Evolutionary conservation across 53 echinoderm and acorn worm genomes (phyloP).

Genomic region (Luidia sarsii): DNA sequence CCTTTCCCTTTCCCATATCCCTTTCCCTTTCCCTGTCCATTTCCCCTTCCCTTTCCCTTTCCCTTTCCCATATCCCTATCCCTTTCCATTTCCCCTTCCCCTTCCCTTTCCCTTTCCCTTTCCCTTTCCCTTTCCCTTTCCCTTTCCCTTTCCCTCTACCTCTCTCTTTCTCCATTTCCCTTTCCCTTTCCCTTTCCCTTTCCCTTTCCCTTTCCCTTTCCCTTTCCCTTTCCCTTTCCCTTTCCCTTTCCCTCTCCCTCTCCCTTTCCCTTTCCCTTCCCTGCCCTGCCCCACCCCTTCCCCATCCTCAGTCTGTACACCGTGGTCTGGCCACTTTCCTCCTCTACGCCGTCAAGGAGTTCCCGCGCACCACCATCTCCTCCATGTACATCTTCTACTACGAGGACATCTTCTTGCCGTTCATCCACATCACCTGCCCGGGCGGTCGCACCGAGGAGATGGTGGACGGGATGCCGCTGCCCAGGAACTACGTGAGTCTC

Average conservation of each 20-base stretch:
- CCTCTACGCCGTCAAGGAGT: constrained; percentile 81
- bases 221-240: too few relatives aligned
- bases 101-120: too few relatives aligned
- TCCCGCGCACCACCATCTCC: constrained; percentile 86
- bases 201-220: too few relatives aligned
- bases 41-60: too few relatives aligned
- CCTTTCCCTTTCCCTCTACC: too few relatives aligned
- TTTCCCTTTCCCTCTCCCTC: background rate
- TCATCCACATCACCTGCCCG: constrained; percentile 86
- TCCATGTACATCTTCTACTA: constrained; percentile 93
- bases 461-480: constrained; percentile 9
- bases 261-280: background rate
- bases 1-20: too few relatives aligned
- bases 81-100: too few relatives aligned
- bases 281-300: background rate
- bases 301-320: constrained; percentile 67
- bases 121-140: too few relatives aligned
- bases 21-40: too few relatives aligned
- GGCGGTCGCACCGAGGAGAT: constrained; percentile 2
- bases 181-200: too few relatives aligned
- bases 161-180: too few relatives aligned
- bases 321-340: constrained; percentile 80
- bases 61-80: too few relatives aligned
- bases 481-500: constrained; percentile 32
- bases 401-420: constrained; percentile 92